A percentile compares a stretch with the other conserved stretches of the same genome.
These are phyloP conservation scores for Zaprionus ghesquierei DNA, from an alignment of 1,140 invertebrate genomes.

Conservation along the genomic window DNA sequence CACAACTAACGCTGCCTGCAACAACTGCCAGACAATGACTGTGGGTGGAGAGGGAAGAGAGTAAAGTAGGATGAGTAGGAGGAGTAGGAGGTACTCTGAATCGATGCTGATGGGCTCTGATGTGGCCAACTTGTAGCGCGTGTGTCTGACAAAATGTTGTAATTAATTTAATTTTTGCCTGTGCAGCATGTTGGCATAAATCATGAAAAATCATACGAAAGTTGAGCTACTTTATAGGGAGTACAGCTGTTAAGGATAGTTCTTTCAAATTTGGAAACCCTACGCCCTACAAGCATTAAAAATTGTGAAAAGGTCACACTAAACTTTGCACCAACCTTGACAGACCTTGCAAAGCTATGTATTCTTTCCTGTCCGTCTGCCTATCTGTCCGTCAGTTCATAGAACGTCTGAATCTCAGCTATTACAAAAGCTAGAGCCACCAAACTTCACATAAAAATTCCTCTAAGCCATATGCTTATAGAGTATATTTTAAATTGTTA, in stretches of 20 bases:
- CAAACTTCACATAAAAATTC: too few relatives aligned
- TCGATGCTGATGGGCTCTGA: conserved; percentile 48
- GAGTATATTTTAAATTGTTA: too few relatives aligned
- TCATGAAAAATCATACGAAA: conserved; percentile 11
- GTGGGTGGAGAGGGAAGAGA: background rate
- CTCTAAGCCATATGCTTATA: too few relatives aligned
- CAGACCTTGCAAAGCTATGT: too few relatives aligned
- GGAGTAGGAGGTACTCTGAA: background rate
- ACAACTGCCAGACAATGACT: conserved; percentile 32
- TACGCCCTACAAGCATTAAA: too few relatives aligned
- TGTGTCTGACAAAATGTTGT: conserved; percentile 78
- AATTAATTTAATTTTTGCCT: conserved; percentile 64
- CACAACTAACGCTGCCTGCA: conserved; percentile 30
- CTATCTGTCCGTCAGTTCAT: too few relatives aligned
- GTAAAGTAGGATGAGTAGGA: background rate
- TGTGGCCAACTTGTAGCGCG: conserved; percentile 63
- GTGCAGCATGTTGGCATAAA: conserved; percentile 62
- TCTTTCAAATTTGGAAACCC: too few relatives aligned
- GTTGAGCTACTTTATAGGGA: background rate
- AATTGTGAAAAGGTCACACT: too few relatives aligned
- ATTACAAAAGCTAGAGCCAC: too few relatives aligned
- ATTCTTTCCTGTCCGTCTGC: too few relatives aligned
- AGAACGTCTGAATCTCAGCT: too few relatives aligned
- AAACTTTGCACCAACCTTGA: too few relatives aligned
- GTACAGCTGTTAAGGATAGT: background rate